Percentiles rank a stretch among this genome's conserved stretches.
These are phyloP conservation scores for Gandaritis pyraliata DNA, from an alignment of 2,888 invertebrate genomes.

Conservation along the genomic window DNA sequence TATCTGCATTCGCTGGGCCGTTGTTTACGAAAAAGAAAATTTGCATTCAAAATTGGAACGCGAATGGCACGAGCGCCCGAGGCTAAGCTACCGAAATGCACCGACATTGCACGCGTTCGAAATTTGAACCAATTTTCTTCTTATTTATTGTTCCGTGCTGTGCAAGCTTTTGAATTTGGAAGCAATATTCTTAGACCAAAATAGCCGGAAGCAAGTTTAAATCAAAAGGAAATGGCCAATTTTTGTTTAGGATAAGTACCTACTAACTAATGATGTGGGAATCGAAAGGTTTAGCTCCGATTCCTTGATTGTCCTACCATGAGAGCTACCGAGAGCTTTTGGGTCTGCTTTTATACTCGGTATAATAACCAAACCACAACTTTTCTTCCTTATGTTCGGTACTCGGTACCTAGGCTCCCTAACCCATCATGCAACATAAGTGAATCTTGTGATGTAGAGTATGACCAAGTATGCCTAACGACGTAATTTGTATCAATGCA, in stretches of 20 bases:
- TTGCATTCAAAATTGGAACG: slow-evolving; percentile 80
- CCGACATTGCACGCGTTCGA: slow-evolving; percentile 55
- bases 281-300: slow-evolving; percentile 27
- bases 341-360: background rate
- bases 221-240: slow-evolving; percentile 40
- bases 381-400: slow-evolving; percentile 8
- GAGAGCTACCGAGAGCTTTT: background rate
- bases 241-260: slow-evolving; percentile 31
- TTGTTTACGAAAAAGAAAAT: slow-evolving; percentile 68
- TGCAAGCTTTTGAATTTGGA: slow-evolving; percentile 17
- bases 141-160: slow-evolving; percentile 35
- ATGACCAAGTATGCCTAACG: slow-evolving; percentile 58
- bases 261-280: slow-evolving; percentile 11
- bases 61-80: slow-evolving; percentile 76
- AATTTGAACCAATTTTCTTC: slow-evolving; percentile 32
- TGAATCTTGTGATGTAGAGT: slow-evolving; percentile 28
- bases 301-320: slow-evolving; percentile 1
- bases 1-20: slow-evolving; percentile 33
- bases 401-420: slow-evolving; percentile 7
- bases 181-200: slow-evolving; percentile 14
- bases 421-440: slow-evolving; percentile 4
- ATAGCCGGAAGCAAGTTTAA: slow-evolving; percentile 37
- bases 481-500: slow-evolving; percentile 75
- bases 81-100: slow-evolving; percentile 71
- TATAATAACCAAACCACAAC: slow-evolving; percentile 13